A percentile compares a stretch with the other conserved stretches of the same genome.
Conservation (phyloP, 2,113 vertebrate genomes). For the Chaetura pelagica region DNA sequence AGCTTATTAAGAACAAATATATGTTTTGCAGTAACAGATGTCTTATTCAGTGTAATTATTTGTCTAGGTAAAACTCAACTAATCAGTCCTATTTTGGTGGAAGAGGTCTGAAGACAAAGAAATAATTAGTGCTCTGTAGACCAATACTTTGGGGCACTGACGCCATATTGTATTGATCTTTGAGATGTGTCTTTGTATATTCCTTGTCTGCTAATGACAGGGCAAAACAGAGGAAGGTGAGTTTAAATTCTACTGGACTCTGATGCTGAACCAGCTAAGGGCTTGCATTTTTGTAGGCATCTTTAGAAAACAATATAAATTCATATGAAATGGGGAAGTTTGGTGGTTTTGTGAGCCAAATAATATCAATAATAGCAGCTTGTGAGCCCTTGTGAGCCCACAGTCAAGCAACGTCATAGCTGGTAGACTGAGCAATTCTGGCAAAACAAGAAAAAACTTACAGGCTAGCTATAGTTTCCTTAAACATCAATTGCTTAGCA, state of each 20-base stretch:
- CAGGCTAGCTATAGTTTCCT: not conserved
- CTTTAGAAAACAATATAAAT: not conserved
- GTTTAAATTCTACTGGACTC: not conserved
- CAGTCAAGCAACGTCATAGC: not conserved
- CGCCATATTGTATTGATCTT: not conserved
- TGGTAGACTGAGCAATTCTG: not conserved
- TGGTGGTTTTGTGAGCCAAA: not conserved
- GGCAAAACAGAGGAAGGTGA: not conserved
- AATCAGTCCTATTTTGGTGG: not conserved
- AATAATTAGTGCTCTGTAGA: not conserved
- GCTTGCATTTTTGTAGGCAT: not conserved
- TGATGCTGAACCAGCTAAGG: not conserved
- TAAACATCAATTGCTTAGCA: fast-evolving
- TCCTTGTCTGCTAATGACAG: not conserved
- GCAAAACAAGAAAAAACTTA: not conserved
- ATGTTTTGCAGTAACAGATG: not conserved
- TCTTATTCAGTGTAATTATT: not conserved
- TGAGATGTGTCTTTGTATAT: not conserved
- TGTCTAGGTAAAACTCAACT: not conserved
- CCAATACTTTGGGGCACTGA: not conserved
- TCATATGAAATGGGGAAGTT: not conserved
- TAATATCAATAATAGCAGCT: not conserved
- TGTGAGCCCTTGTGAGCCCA: not conserved
- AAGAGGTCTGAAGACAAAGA: not conserved
- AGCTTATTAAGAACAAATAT: not conserved